phyloP scores from a whole-genome alignment of 2,797 vertebrate species.

The Alfaro cultratus region DNA sequence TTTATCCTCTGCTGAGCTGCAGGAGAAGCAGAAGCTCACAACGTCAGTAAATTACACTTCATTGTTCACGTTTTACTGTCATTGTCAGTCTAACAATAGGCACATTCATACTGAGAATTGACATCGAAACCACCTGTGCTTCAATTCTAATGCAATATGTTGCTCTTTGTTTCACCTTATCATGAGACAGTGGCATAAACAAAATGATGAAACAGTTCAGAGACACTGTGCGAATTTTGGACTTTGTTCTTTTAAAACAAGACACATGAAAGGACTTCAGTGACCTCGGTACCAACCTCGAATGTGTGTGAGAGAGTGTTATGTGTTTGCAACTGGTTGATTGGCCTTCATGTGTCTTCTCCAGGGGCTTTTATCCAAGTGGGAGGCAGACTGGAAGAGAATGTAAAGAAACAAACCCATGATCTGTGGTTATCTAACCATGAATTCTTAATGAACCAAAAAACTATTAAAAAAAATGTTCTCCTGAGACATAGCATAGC shows the following conservation, averaged over 20 bases:
- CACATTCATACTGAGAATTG: constrained; percentile 16
- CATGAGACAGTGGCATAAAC: constrained; percentile 23
- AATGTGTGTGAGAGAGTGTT: constrained; percentile 6
- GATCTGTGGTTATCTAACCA: constrained; percentile 23
- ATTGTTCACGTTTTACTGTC: background rate
- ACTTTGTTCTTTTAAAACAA: constrained; percentile 50
- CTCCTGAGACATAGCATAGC: constrained; percentile 10
- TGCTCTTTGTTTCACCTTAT: constrained; percentile 34
- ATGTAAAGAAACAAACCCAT: constrained; percentile 26
- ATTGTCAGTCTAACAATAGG: constrained; percentile 13
- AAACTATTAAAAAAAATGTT: constrained; percentile 18
- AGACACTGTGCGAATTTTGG: constrained; percentile 37
- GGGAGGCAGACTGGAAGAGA: constrained; percentile 20
- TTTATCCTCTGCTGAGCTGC: background rate
- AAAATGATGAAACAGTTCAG: constrained; percentile 47
- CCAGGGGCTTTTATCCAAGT: constrained; percentile 43
- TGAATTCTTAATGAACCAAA: constrained; percentile 30
- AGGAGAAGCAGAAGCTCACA: background rate
- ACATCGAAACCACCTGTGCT: constrained; percentile 39
- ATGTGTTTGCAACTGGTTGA: constrained; percentile 42
- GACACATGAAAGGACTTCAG: constrained; percentile 27
- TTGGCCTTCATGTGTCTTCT: constrained; percentile 32
- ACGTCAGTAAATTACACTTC: background rate
- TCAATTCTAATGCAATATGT: constrained; percentile 14
- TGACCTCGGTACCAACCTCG: constrained; percentile 32